phyloP scores from a whole-genome alignment of 2,888 invertebrate species.

The Orthosia gothica region DNA sequence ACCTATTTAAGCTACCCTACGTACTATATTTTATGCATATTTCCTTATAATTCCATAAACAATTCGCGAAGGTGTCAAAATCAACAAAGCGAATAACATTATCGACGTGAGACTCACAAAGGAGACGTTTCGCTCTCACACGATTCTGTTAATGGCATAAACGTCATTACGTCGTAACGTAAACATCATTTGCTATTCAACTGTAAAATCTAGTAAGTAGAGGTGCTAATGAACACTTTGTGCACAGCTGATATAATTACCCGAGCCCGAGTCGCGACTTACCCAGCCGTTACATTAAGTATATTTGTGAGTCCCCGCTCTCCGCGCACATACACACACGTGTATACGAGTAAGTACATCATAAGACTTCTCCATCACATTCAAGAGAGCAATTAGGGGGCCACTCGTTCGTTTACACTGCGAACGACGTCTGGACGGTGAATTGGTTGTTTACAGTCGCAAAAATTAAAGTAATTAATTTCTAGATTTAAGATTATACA shows the following conservation, averaged over 20 bases:
- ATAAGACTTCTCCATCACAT: slow-evolving; percentile 60
- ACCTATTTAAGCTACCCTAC: not conserved
- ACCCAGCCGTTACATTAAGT: slow-evolving; percentile 60
- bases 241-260: slow-evolving; percentile 65
- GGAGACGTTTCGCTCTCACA: slow-evolving; percentile 9
- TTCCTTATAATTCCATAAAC: not conserved
- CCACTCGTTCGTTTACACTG: slow-evolving; percentile 43
- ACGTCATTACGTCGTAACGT: slow-evolving; percentile 44
- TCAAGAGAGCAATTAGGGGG: slow-evolving; percentile 62
- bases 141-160: slow-evolving; percentile 38
- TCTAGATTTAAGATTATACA: not conserved
- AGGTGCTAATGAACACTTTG: slow-evolving; percentile 65
- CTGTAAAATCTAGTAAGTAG: slow-evolving; percentile 62
- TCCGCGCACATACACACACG: slow-evolving; percentile 44
- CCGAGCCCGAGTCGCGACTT: slow-evolving; percentile 50
- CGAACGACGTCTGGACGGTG: slow-evolving; percentile 24
- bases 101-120: slow-evolving; percentile 1
- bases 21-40: not conserved
- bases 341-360: slow-evolving; percentile 45
- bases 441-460: slow-evolving; percentile 38
- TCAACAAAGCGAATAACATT: not conserved
- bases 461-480: slow-evolving; percentile 19
- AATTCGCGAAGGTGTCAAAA: slow-evolving; percentile 3
- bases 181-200: slow-evolving; percentile 64
- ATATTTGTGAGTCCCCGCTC: slow-evolving; percentile 57